Evolutionary conservation across 2,113 vertebrate species (phyloP), one percentile per base, ranked within the genome.

Genomic region (Chloropsis hardwickii): DNA sequence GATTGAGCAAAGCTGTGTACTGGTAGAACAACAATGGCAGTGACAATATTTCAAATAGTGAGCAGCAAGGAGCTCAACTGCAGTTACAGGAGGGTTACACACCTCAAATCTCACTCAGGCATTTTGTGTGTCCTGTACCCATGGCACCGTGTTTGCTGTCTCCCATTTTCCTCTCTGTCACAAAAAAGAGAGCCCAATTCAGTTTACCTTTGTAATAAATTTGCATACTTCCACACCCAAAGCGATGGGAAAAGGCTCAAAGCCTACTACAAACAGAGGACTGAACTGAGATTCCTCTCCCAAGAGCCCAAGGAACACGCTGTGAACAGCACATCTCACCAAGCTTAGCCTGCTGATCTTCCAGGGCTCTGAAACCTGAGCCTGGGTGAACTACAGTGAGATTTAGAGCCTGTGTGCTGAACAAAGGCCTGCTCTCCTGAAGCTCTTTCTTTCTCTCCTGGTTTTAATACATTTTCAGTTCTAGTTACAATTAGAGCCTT

Each of bases 351-450:
- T 82, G 64, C 74, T 91, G 42, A 88, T 85, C 84, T 87, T 85
- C 73, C 70, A 81, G 57, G 33, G 39, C 66, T 80, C 84, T 79
- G 91, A 94, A 94, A 95, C 22, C 35, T 7, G 71, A 96, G 61
- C 81, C 64, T 44, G 31, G 35, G 51, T 48, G 48, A 94, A 3
- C 67, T 66, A 47, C 10, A 50, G 83, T 0, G 0, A 54, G 80
- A 91, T 62, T 86, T 44, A 50, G 33, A 92, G 53, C 27, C 42
- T 54, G 33, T 2, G 2, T 1, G 0, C 31, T 42, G 73, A 74
- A 51, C 25, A 54, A 69, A 0, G 7, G 86, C 28, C 44, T 50
- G 29, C 48, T 48, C 33, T 44, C 57, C 69, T 71, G 44, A 83
- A 84, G 51, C 44, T 25, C 8, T 11, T 60, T 64, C 56, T 28